These are phyloP conservation scores for Tiphia femorata DNA, from an alignment of 2,888 invertebrate genomes.

Conservation along the genomic window DNA sequence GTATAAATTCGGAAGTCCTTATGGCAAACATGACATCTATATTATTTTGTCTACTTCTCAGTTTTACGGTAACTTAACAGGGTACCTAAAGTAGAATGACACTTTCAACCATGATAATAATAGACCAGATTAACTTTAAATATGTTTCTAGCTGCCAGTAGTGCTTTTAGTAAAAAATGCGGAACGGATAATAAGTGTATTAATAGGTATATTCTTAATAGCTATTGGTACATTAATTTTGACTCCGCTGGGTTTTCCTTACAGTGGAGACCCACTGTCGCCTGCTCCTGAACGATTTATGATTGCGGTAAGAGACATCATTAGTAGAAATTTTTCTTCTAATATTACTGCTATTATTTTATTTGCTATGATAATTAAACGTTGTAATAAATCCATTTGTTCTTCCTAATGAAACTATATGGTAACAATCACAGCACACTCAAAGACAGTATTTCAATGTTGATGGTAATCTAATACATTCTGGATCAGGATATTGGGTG, in stretches of 20 bases:
- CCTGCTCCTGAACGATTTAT: slow-evolving; percentile 83
- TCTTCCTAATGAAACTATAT: slow-evolving; percentile 16
- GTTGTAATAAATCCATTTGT: no score
- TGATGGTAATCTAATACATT: slow-evolving; percentile 69
- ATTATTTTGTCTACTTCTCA: slow-evolving; percentile 69
- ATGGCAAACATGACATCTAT: slow-evolving; percentile 72
- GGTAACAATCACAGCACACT: slow-evolving; percentile 72
- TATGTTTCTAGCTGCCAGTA: slow-evolving; percentile 65
- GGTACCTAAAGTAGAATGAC: not conserved
- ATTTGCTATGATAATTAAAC: not conserved
- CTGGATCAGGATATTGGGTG: slow-evolving; percentile 78
- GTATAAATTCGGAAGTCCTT: slow-evolving; percentile 79
- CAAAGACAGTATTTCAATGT: slow-evolving; percentile 74
- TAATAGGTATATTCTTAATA: slow-evolving; percentile 71
- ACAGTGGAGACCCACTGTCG: slow-evolving; percentile 74
- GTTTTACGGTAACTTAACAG: slow-evolving; percentile 63
- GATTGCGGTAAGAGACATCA: slow-evolving; percentile 73
- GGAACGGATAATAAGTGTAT: slow-evolving; percentile 70
- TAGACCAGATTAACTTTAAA: not conserved
- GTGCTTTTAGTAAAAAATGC: slow-evolving; percentile 69
- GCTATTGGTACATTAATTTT: slow-evolving; percentile 73
- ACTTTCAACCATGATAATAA: not conserved
- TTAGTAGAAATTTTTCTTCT: not conserved
- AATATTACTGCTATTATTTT: slow-evolving; percentile 3
- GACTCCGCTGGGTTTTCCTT: slow-evolving; percentile 82